phyloP scores from a whole-genome alignment of 1,140 invertebrate genomes.

The Anadara kagoshimensis region DNA sequence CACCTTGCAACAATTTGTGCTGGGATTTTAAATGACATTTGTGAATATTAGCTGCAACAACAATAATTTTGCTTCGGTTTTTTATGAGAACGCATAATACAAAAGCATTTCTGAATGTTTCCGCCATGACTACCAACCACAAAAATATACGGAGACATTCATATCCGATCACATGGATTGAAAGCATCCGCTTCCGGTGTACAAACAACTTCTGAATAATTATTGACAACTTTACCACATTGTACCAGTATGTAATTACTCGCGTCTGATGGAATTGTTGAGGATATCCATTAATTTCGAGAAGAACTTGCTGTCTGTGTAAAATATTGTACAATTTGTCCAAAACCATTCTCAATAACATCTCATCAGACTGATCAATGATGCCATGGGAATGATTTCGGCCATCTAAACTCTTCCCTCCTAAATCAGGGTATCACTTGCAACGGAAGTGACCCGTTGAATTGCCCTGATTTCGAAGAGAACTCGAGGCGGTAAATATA shows the following conservation, averaged over 20 bases:
- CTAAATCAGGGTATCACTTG: not conserved
- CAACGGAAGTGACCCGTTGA: not conserved
- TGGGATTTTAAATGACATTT: no score
- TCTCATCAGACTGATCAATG: not conserved
- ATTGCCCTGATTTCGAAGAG: not conserved
- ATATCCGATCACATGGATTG: conserved; percentile 92
- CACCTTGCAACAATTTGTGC: no score
- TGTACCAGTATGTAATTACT: conserved; percentile 23
- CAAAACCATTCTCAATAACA: no score
- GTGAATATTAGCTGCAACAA: no score
- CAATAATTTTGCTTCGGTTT: conserved; percentile 71
- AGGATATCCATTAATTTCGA: not conserved
- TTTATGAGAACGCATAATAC: conserved; percentile 79
- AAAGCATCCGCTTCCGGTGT: conserved; percentile 87
- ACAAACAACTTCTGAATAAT: conserved; percentile 78
- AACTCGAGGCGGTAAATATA: no score
- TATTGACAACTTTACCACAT: conserved; percentile 48
- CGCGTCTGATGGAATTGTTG: conserved; percentile 32
- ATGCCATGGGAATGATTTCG: not conserved
- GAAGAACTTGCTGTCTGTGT: not conserved
- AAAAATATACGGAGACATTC: conserved; percentile 84
- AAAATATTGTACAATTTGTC: not conserved
- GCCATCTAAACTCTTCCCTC: not conserved
- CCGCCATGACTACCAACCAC: conserved; percentile 85
- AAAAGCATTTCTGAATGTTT: conserved; percentile 84